Conservation (phyloP, 2,797 vertebrate genomes). For the Pitangus sulphuratus region DNA sequence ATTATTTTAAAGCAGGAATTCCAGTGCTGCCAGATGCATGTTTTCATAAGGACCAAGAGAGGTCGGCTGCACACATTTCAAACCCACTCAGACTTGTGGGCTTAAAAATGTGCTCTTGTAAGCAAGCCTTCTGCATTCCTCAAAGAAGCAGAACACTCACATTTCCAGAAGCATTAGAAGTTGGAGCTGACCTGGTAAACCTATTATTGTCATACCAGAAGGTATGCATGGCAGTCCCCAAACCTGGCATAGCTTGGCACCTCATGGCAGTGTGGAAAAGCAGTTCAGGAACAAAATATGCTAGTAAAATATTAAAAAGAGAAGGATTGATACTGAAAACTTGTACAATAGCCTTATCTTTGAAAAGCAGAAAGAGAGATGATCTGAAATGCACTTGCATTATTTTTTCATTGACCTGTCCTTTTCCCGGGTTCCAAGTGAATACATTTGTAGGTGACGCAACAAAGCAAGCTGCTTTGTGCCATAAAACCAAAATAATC, state of each 20-base stretch:
- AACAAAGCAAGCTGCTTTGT: not conserved
- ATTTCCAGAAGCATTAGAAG: not conserved
- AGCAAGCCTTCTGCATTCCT: not conserved
- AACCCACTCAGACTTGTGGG: slow-evolving; percentile 13
- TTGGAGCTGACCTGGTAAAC: not conserved
- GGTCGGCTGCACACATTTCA: not conserved
- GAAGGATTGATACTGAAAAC: not conserved
- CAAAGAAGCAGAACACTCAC: not conserved
- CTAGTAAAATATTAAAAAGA: not conserved
- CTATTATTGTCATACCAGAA: not conserved
- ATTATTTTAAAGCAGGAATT: not conserved
- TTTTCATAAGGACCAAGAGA: slow-evolving; percentile 15
- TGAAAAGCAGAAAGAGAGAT: not conserved
- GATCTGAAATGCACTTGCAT: not conserved
- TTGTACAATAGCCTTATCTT: not conserved
- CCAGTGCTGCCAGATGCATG: not conserved
- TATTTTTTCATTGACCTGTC: not conserved
- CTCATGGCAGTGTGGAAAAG: not conserved
- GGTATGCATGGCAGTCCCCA: not conserved
- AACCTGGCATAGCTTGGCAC: not conserved
- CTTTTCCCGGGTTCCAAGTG: not conserved
- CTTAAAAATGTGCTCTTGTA: not conserved
- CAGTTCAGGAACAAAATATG: not conserved
- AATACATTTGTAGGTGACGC: accelerated
- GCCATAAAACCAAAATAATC: not conserved